Percentiles rank a stretch among this genome's conserved stretches.
Evolutionary conservation across 2,113 vertebrate species (phyloP).

Genomic region (Ciconia boyciana): DNA sequence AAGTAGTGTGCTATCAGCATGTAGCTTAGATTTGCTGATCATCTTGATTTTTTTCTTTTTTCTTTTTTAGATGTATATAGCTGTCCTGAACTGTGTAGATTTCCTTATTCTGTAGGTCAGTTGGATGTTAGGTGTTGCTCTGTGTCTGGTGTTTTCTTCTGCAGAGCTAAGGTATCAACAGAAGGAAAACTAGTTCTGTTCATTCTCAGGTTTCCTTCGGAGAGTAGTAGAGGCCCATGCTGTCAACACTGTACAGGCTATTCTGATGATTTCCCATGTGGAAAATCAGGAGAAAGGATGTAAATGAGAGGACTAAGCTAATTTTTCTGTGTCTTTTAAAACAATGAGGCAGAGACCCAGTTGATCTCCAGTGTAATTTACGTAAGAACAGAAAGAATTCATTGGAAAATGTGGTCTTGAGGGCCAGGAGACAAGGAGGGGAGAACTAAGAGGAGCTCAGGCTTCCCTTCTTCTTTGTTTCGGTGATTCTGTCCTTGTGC

Average conservation of each 20-base stretch:
- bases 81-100: background rate
- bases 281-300: background rate
- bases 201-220: background rate
- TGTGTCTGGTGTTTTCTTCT: background rate
- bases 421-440: background rate
- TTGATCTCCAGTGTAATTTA: background rate
- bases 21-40: background rate
- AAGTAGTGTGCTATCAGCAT: background rate
- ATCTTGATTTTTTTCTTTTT: background rate
- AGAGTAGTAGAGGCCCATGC: background rate
- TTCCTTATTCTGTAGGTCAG: background rate
- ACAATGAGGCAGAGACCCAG: background rate
- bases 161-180: background rate
- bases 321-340: background rate
- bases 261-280: background rate
- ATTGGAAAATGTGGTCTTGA: background rate
- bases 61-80: background rate
- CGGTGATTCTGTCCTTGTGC: background rate
- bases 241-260: background rate
- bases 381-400: background rate
- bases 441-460: background rate
- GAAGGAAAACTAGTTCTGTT: background rate
- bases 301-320: background rate
- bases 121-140: background rate
- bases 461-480: background rate